Evolutionary conservation across 2,113 vertebrate species (phyloP).

Genomic region (Oncorhynchus keta): DNA sequence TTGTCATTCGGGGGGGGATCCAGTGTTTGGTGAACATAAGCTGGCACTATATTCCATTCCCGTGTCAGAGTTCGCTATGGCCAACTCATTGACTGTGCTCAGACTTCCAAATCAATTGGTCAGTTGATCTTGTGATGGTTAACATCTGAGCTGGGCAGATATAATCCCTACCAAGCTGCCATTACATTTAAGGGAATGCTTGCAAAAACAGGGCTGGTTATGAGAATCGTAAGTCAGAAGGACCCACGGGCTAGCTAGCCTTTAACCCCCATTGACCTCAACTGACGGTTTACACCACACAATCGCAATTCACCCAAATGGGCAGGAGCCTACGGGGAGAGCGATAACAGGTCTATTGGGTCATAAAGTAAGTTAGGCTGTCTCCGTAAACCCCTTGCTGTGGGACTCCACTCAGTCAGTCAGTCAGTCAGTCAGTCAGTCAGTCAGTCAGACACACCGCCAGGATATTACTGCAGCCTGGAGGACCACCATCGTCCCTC

Average conservation of each 20-base stretch:
- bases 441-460: not conserved
- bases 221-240: not conserved
- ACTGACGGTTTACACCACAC: constrained; percentile 28
- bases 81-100: not conserved
- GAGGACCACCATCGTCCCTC: not conserved
- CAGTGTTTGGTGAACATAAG: not conserved
- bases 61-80: not conserved
- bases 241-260: not conserved
- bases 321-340: constrained; percentile 9
- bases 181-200: not conserved
- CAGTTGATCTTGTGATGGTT: not conserved
- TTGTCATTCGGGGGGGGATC: not conserved
- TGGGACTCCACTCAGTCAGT: not conserved
- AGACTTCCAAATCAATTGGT: not conserved
- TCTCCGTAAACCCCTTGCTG: constrained; percentile 12
- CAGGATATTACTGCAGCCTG: constrained; percentile 16
- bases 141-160: not conserved
- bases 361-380: constrained; percentile 44
- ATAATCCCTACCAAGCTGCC: not conserved
- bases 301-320: constrained; percentile 34
- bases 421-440: no score
- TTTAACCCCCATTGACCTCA: not conserved
- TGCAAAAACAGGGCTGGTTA: not conserved
- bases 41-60: no score
- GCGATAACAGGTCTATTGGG: constrained; percentile 46